A percentile compares a stretch with the other conserved stretches of the same genome.
Conservation (phyloP, 2,113 vertebrate genomes). For the Phoxinus phoxinus region DNA sequence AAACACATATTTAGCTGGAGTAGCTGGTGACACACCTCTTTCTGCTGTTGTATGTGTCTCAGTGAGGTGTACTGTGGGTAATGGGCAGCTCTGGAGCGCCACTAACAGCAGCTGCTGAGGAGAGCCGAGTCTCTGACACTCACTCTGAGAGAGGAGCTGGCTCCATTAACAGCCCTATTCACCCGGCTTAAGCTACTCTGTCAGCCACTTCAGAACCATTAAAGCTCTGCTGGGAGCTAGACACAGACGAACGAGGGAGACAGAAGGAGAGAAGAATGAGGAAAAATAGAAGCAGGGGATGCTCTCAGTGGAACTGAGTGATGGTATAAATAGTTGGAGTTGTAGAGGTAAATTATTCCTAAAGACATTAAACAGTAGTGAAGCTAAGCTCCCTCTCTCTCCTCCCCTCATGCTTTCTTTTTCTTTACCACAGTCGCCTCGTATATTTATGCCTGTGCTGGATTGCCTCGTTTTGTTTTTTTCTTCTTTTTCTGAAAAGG, state of each 20-base stretch:
- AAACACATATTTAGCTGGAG: background rate
- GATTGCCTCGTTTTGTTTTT: background rate
- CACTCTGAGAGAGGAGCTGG: constrained; percentile 77
- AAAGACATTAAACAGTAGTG: constrained; percentile 47
- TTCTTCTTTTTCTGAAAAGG: background rate
- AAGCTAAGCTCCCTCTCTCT: constrained; percentile 21
- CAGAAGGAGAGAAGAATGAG: constrained; percentile 29
- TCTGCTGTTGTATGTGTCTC: constrained; percentile 6
- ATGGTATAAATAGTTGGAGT: constrained; percentile 57
- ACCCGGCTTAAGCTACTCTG: constrained; percentile 62
- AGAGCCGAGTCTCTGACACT: constrained; percentile 77
- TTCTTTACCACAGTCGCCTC: constrained; percentile 5
- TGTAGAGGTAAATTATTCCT: constrained; percentile 60
- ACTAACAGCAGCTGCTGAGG: constrained; percentile 54
- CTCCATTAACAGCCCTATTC: constrained; percentile 62
- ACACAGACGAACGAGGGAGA: constrained; percentile 27
- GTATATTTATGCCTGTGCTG: constrained; percentile 9
- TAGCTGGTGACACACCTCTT: constrained; percentile 11
- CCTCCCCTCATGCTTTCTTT: background rate
- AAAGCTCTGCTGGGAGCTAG: constrained; percentile 61
- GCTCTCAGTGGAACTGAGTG: constrained; percentile 42
- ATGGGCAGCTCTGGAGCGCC: constrained; percentile 23
- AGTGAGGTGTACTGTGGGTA: constrained; percentile 19
- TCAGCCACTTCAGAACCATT: constrained; percentile 65
- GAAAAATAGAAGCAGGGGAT: constrained; percentile 35